Evolutionary conservation across 2,888 invertebrate genomes (phyloP).

Genomic region (Phasia obesa): DNA sequence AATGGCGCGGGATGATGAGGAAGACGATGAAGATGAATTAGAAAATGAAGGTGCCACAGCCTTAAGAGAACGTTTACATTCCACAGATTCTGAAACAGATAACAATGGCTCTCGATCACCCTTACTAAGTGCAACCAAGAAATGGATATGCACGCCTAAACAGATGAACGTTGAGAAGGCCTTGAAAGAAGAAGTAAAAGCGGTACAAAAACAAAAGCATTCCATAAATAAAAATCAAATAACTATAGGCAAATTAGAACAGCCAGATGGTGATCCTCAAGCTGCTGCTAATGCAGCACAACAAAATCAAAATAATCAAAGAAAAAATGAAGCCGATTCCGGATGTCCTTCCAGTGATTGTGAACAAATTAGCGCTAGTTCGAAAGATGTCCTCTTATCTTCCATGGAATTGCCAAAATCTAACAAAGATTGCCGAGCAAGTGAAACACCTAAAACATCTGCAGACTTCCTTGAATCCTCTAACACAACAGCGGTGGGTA

Average conservation of each 20-base stretch:
- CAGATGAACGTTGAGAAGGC: conserved; percentile 74
- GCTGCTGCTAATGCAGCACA: conserved; percentile 25
- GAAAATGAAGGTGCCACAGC: conserved; percentile 58
- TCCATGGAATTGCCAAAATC: conserved; percentile 78
- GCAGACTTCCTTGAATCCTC: conserved; percentile 64
- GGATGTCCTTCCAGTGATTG: conserved; percentile 82
- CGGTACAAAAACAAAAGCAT: conserved; percentile 70
- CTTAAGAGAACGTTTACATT: conserved; percentile 76
- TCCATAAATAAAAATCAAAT: conserved; percentile 58
- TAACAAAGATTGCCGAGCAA: conserved; percentile 77
- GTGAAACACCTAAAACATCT: conserved; percentile 80
- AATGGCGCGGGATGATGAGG: neutral
- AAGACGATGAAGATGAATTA: conserved; percentile 60
- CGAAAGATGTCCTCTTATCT: conserved; percentile 86
- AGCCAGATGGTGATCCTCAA: conserved; percentile 62
- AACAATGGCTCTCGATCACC: conserved; percentile 89
- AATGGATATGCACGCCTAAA: conserved; percentile 64
- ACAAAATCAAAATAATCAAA: conserved; percentile 54
- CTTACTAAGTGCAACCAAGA: conserved; percentile 83
- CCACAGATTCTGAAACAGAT: conserved; percentile 86
- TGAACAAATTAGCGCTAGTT: conserved; percentile 87
- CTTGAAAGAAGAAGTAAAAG: conserved; percentile 74
- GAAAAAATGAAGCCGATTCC: conserved; percentile 83
- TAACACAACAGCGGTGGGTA: conserved; percentile 62
- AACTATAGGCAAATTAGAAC: conserved; percentile 47